phyloP scores from a whole-genome alignment of 2,113 vertebrate genomes.

The Alouatta palliata region DNA sequence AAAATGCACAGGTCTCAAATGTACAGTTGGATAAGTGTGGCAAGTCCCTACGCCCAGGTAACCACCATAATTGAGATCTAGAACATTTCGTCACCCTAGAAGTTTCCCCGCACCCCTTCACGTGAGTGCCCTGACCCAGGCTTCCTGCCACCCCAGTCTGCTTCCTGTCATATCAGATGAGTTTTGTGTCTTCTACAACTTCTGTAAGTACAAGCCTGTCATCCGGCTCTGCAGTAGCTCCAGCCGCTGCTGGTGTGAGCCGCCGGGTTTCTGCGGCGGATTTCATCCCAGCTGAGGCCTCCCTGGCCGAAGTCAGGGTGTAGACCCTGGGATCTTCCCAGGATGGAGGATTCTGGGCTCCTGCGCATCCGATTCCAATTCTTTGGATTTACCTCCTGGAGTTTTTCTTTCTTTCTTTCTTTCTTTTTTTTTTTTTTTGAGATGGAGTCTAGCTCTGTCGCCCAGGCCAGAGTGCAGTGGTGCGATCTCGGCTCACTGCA shows the following conservation, averaged over 20 bases:
- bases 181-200: neutral
- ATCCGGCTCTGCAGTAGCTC: rapidly evolving
- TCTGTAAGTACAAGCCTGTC: rapidly evolving
- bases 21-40: neutral
- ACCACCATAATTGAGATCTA: neutral
- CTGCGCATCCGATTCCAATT: rapidly evolving
- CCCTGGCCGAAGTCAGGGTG: neutral
- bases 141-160: neutral
- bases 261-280: rapidly evolving
- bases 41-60: neutral
- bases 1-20: neutral
- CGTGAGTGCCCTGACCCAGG: rapidly evolving
- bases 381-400: neutral
- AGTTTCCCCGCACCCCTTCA: neutral
- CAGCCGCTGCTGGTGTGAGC: neutral
- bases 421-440: too few relatives aligned
- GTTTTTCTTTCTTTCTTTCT: neutral
- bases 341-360: neutral
- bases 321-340: neutral
- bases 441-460: too few relatives aligned
- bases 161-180: neutral
- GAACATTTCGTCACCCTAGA: neutral
- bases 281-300: neutral
- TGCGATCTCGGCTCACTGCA: too few relatives aligned
- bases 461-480: too few relatives aligned